Evolutionary conservation across 2,113 vertebrate genomes (phyloP).

Genomic region (Mirounga angustirostris): DNA sequence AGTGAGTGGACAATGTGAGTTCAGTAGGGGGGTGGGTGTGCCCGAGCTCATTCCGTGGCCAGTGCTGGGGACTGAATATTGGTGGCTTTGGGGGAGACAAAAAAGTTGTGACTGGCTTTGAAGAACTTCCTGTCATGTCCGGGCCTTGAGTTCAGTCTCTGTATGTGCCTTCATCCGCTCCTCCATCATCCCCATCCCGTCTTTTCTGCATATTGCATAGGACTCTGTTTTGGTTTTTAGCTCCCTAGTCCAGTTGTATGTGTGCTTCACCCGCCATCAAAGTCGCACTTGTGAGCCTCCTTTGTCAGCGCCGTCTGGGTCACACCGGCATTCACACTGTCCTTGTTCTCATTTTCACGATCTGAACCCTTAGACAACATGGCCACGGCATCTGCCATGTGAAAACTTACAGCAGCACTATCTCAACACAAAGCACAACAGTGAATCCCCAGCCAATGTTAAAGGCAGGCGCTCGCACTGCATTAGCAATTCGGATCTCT

Average conservation of each 20-base stretch:
- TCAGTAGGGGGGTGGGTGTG: accelerated
- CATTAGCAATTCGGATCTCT: too few species aligned
- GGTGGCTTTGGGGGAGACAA: neutral
- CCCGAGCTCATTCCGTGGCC: accelerated
- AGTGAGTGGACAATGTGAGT: neutral
- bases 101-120: too few species aligned
- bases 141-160: neutral
- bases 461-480: neutral
- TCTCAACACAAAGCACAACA: neutral
- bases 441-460: neutral
- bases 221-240: neutral
- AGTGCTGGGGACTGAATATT: accelerated
- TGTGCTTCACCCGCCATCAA: neutral
- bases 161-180: too few species aligned
- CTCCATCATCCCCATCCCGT: neutral
- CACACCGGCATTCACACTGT: neutral
- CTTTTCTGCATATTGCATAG: neutral
- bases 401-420: neutral
- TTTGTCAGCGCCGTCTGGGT: too few species aligned
- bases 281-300: too few species aligned
- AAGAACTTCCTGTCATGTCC: neutral
- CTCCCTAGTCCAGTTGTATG: too few species aligned
- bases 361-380: neutral
- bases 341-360: neutral
- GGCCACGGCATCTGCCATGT: neutral